phyloP scores from a whole-genome alignment of 1,140 invertebrate species.

The Bombus breviceps region DNA sequence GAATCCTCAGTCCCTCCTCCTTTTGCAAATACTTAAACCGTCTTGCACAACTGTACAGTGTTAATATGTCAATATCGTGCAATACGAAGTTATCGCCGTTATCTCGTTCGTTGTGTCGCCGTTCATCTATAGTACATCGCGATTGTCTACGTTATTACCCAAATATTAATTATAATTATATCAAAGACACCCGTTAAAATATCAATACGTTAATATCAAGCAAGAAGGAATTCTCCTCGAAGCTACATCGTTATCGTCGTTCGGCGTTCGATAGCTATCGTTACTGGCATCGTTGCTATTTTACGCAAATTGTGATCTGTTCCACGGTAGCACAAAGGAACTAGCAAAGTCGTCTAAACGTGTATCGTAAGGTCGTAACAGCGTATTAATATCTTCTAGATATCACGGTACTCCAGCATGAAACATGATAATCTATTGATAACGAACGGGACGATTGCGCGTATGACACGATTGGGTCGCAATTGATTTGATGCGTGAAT shows the following conservation, averaged over 20 bases:
- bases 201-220: not conserved
- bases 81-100: too few species aligned
- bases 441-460: conserved; percentile 14
- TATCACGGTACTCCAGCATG: conserved; percentile 10
- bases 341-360: not conserved
- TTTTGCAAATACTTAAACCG: not conserved
- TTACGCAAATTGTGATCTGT: conserved; percentile 1
- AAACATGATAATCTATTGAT: conserved; percentile 43
- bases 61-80: too few species aligned
- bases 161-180: too few species aligned
- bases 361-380: not conserved
- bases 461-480: not conserved
- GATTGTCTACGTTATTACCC: too few species aligned
- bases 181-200: not conserved
- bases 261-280: not conserved
- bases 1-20: not conserved
- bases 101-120: too few species aligned
- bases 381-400: not conserved
- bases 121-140: too few species aligned
- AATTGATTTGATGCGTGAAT: not conserved
- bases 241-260: not conserved
- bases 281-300: not conserved
- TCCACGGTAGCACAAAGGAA: not conserved
- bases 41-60: too few species aligned
- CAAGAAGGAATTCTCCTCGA: not conserved